Conservation (phyloP, 1,140 invertebrate species). For the Vanessa atalanta region DNA sequence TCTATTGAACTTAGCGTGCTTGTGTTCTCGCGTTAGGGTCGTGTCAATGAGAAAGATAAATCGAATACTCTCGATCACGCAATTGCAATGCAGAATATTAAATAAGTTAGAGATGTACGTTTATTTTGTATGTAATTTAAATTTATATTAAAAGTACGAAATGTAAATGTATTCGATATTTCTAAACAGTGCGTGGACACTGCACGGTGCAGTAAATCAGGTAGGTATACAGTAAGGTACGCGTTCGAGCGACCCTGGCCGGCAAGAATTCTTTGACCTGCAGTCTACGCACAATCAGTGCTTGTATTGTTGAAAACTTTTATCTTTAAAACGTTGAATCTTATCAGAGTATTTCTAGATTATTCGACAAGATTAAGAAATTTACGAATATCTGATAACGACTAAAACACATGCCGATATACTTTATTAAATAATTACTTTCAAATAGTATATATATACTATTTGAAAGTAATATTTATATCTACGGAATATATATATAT, state of each 20-base stretch:
- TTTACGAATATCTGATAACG: background rate
- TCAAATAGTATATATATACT: no score
- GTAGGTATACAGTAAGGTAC: conserved; percentile 24
- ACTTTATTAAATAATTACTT: background rate
- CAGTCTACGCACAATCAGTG: conserved; percentile 17
- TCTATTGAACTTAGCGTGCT: conserved; percentile 55
- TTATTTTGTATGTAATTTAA: background rate
- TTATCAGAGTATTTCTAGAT: conserved; percentile 12
- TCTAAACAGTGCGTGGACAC: conserved; percentile 7
- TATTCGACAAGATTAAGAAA: conserved; percentile 7
- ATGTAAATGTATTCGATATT: conserved; percentile 8
- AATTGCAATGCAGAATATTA: background rate
- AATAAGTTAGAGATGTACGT: background rate
- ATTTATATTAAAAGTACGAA: background rate
- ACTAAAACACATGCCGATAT: background rate
- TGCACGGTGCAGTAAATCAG: conserved; percentile 5
- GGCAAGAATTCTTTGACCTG: conserved; percentile 28
- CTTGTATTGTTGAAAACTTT: conserved; percentile 1
- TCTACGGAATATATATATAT: no score
- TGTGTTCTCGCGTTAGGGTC: conserved; percentile 38
- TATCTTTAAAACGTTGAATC: background rate
- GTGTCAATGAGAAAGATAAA: conserved; percentile 12
- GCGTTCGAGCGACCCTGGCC: conserved; percentile 17
- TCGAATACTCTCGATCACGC: conserved; percentile 2
- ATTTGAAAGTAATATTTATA: no score